A percentile compares a stretch with the other conserved stretches of the same genome.
Conservation (phyloP, 2,797 vertebrate species). For the Gymnopithys bicolor region DNA sequence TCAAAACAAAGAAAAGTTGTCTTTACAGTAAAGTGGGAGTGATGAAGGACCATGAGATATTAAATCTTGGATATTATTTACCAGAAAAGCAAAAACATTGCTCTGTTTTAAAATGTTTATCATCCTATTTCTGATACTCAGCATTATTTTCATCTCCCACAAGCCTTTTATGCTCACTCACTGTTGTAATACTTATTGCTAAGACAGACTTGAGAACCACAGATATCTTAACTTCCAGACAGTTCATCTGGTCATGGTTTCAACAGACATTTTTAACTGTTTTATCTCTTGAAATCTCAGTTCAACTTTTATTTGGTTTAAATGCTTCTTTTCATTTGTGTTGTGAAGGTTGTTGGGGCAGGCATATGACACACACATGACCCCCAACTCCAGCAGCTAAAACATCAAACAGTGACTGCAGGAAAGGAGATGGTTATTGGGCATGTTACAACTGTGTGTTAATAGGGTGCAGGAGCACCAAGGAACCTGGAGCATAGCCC, state of each 20-base stretch:
- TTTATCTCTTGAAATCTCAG: slow-evolving; percentile 12
- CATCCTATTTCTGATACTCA: background rate
- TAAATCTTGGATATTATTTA: background rate
- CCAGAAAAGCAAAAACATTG: background rate
- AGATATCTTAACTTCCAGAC: background rate
- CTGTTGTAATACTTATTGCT: background rate
- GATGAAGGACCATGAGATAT: background rate
- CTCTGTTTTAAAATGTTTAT: background rate
- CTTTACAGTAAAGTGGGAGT: background rate
- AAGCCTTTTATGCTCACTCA: background rate
- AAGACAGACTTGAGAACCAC: background rate
- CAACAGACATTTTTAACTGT: background rate
- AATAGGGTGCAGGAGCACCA: background rate
- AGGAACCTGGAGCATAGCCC: background rate
- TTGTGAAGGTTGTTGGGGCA: background rate
- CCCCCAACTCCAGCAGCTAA: background rate
- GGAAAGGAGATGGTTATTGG: background rate
- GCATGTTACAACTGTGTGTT: background rate
- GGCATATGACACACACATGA: background rate
- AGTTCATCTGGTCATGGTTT: background rate
- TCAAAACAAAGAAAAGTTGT: background rate
- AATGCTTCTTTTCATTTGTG: background rate
- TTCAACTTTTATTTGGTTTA: background rate
- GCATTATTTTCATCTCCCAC: background rate
- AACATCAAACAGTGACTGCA: background rate